Conservation (phyloP, 2,113 vertebrate species). For the Archilochus colubris region DNA sequence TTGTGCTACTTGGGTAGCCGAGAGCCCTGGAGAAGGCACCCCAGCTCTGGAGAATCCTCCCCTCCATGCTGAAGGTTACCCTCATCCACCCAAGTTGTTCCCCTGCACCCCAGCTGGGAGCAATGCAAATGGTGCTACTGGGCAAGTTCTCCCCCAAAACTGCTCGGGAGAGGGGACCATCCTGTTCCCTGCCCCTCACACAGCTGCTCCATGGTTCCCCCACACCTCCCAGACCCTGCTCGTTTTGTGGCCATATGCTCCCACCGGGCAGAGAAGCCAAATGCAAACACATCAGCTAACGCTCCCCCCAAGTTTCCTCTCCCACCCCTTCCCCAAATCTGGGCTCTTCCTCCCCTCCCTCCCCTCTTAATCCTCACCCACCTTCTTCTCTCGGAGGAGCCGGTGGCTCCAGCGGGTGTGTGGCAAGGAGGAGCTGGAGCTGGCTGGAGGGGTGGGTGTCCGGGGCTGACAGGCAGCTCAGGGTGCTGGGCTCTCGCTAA, state of each 20-base stretch:
- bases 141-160: not conserved
- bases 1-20: fast-evolving
- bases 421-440: not conserved
- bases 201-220: not conserved
- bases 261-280: not conserved
- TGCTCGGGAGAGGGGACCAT: not conserved
- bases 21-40: not conserved
- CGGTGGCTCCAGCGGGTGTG: not conserved
- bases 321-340: not conserved
- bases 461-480: not conserved
- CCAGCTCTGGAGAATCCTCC: not conserved
- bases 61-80: not conserved
- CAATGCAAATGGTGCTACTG: fast-evolving
- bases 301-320: not conserved
- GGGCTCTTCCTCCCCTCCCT: not conserved
- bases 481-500: not conserved
- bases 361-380: not conserved
- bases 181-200: not conserved
- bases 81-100: not conserved
- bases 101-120: not conserved
- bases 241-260: not conserved
- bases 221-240: not conserved
- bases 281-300: not conserved
- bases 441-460: not conserved
- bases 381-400: not conserved